Base-by-base conservation (phyloP, 1,140 invertebrate genomes). In the Steinernema khuongi region DNA sequence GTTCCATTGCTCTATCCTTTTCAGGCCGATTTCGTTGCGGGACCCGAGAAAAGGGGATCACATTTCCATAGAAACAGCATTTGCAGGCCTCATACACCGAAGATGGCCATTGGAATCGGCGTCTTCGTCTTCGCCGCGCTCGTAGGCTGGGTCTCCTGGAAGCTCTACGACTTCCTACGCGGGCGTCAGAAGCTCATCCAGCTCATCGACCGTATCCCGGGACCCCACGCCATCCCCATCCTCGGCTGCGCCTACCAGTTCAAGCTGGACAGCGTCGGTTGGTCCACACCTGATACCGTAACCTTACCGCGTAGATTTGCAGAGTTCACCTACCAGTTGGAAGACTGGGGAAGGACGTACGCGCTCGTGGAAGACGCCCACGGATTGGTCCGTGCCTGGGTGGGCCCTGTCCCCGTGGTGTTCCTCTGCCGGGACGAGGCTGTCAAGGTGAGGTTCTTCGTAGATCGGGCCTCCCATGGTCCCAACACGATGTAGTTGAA, bases 161-260 rank as follows among this genome's bases (percentile, higher is more conserved):
- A 60, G 50, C 26, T 60, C 14, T 60, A 60, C 50, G 50, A 11
- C 14, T 60, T 60, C 22, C 50, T 60, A 22, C 14, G 26, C 14
- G 2, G 22, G 2, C 50, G 50, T 2, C 11, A 60, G 50, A 60
- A 60, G 50, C 4, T 60, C 14, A 60, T 60, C 50, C 50, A 22
- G 4, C 50, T 17, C 7, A 26, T 60, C 11, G 50, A 60, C 19
- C 70, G 81, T 33, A 83, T 89, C 11, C 87, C 88, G 0, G 90
- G 90, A 18, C 89, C 89, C 0, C 85, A 85, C 1, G 77, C 87
- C 0, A 32, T 89, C 1, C 89, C 89, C 0, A 72, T 90, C 18
- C 68, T 90, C 28, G 89, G 89, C 41, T 90, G 90, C 77, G 87
- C 86, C 18, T 78, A 86, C 68, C 66, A 85, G 1, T 71, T 79